phyloP scores from a whole-genome alignment of 2,797 vertebrate genomes.

The Pseudochaenichthys georgianus region DNA sequence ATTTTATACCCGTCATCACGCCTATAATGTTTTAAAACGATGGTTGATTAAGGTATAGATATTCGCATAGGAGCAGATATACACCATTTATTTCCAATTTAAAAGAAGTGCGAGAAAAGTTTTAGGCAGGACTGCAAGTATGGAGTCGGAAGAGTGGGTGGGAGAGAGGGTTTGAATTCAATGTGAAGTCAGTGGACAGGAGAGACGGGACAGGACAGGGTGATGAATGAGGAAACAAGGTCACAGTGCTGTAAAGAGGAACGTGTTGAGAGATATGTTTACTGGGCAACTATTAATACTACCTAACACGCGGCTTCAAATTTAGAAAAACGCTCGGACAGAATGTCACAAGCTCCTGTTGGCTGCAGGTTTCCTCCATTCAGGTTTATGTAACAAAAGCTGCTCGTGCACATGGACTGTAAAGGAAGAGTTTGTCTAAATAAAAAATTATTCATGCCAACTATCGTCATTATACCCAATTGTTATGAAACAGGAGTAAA shows the following conservation, averaged over 20 bases:
- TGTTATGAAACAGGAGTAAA: conserved; percentile 22
- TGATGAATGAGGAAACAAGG: conserved; percentile 69
- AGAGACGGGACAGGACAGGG: conserved; percentile 20
- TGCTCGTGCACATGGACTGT: not conserved
- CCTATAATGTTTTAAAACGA: not conserved
- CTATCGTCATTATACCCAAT: conserved; percentile 6
- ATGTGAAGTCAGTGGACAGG: conserved; percentile 27
- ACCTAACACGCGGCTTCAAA: conserved; percentile 34
- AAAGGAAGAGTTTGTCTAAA: not conserved
- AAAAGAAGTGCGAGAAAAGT: not conserved
- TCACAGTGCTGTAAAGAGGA: conserved; percentile 61
- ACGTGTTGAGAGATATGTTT: conserved; percentile 64
- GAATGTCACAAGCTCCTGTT: conserved; percentile 41
- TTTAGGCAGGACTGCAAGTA: not conserved
- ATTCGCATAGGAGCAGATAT: not conserved
- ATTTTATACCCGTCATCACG: not conserved
- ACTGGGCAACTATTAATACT: conserved; percentile 73
- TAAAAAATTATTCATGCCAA: conserved; percentile 5
- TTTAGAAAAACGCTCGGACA: conserved; percentile 39
- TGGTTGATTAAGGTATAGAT: not conserved
- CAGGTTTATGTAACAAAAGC: conserved; percentile 65
- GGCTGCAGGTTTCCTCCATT: conserved; percentile 59
- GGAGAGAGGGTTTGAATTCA: conserved; percentile 12
- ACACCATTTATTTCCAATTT: not conserved
- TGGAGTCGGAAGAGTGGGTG: conserved; percentile 2